Evolutionary conservation across 2,888 invertebrate species (phyloP), one percentile per base, ranked within the genome.

Genomic region (Meiosimyza platycephala): DNA sequence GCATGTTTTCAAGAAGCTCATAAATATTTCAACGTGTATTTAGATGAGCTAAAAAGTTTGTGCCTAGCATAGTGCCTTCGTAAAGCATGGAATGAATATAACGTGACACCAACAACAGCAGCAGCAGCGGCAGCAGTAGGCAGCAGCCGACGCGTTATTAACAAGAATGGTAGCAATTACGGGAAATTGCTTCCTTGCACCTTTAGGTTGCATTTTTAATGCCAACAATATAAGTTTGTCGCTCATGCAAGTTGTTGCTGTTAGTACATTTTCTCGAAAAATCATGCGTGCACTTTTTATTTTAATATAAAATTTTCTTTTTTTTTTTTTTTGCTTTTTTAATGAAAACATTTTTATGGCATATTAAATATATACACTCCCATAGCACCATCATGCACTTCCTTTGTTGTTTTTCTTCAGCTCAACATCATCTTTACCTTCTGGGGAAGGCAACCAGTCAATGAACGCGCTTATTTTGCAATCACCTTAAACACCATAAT

Each of bases 111-210:
- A 64, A 15, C 6, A 18, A 4, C 62, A 40, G 16, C 7, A 18
- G 13, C 62, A 40, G 16, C 7, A 62, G 40, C 40, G 6, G 40
- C 40, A 22, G 6, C 18, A 63, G 72, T 59, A 62, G 77, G 72
- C 76, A 68, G 65, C 64, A 68, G 52, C 75, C 60, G 33, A 22
- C 63, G 63, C 72, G 75, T 78, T 78, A 81, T 83, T 83, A 84
- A 82, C 84, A 83, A 82, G 83, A 84, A 82, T 85, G 79, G 81
- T 79, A 76, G 82, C 84, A 83, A 85, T 85, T 85, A 85, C 79
- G 74, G 79, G 74, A 84, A 85, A 85, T 85, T 80, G 85, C 78
- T 85, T 85, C 82, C 83, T 85, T 85, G 83, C 82, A 85, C 83
- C 85, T 85, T 84, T 78, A 51, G 51, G 50, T 16, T 28, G 22